Evolutionary conservation across 2,113 vertebrate genomes (phyloP).

Genomic region (Esox niger): DNA sequence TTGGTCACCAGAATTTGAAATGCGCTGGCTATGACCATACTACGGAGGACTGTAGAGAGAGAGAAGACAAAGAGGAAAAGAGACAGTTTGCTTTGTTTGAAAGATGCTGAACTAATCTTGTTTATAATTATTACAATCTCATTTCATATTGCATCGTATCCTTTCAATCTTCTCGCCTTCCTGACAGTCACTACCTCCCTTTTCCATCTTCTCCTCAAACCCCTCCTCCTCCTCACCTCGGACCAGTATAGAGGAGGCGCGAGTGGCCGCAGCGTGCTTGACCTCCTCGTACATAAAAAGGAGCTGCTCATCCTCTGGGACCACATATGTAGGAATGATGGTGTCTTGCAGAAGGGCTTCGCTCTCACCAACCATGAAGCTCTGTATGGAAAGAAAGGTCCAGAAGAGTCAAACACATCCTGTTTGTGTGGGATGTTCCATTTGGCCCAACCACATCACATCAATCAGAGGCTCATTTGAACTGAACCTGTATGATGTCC

Average conservation of each 20-base stretch:
- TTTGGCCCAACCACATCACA: no score
- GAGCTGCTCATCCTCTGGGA: slow-evolving; percentile 70
- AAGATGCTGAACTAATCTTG: no score
- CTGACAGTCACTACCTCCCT: slow-evolving; percentile 3
- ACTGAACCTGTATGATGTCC: slow-evolving; percentile 65
- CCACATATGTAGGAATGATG: slow-evolving; percentile 72
- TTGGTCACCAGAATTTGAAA: slow-evolving; percentile 77
- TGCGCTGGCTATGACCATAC: slow-evolving; percentile 72
- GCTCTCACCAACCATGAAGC: slow-evolving; percentile 71
- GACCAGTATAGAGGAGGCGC: slow-evolving; percentile 65
- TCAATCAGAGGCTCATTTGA: no score
- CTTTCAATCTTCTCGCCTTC: background rate
- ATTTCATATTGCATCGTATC: background rate
- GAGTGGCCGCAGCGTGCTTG: slow-evolving; percentile 62
- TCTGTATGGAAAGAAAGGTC: slow-evolving; percentile 43
- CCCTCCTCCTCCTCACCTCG: slow-evolving; percentile 57
- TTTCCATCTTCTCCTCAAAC: background rate
- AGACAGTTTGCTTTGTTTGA: background rate
- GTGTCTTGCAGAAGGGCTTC: slow-evolving; percentile 61
- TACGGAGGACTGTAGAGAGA: slow-evolving; percentile 65
- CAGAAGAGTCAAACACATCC: no score
- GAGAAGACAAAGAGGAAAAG: background rate
- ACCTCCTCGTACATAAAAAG: slow-evolving; percentile 76
- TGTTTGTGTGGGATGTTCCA: no score
- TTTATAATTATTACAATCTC: no score